phyloP scores from a whole-genome alignment of 2,888 invertebrate genomes.

The Sarcophaga variegata region DNA sequence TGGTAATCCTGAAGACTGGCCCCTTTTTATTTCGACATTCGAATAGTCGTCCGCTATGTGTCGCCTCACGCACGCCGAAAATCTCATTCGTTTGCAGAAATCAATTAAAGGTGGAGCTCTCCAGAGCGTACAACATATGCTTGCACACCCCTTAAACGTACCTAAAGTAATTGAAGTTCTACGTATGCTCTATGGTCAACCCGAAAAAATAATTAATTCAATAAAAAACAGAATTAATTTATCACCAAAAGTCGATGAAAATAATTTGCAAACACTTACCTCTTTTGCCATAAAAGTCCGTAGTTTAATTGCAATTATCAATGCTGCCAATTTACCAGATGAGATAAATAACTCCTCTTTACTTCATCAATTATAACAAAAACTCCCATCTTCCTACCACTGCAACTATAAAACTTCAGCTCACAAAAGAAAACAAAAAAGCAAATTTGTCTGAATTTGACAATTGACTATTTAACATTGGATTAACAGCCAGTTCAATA shows the following conservation, averaged over 20 bases:
- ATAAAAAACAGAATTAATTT: conserved; percentile 42
- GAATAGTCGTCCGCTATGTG: conserved; percentile 36
- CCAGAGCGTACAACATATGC: conserved; percentile 29
- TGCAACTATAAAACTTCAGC: conserved; percentile 36
- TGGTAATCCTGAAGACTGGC: conserved; percentile 43
- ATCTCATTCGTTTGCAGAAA: conserved; percentile 42
- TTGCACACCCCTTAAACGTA: conserved; percentile 11
- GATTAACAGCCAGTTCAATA: conserved; percentile 34
- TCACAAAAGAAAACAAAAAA: conserved; percentile 27
- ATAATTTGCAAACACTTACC: conserved; percentile 27
- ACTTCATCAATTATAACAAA: not conserved
- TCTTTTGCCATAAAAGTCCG: not conserved
- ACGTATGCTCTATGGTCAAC: conserved; percentile 39
- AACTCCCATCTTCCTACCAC: conserved; percentile 36
- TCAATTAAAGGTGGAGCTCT: conserved; percentile 28
- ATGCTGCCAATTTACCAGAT: conserved; percentile 13
- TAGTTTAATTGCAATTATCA: not conserved
- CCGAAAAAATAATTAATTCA: conserved; percentile 37
- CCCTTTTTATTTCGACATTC: conserved; percentile 33
- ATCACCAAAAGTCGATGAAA: conserved; percentile 21
- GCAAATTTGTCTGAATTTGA: conserved; percentile 44
- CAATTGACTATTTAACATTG: conserved; percentile 42
- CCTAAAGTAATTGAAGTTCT: not conserved
- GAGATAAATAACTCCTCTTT: conserved; percentile 20
- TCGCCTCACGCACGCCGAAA: conserved; percentile 22